Evolutionary conservation across 2,888 invertebrate species (phyloP).

Genomic region (Dryadula phaetusa): DNA sequence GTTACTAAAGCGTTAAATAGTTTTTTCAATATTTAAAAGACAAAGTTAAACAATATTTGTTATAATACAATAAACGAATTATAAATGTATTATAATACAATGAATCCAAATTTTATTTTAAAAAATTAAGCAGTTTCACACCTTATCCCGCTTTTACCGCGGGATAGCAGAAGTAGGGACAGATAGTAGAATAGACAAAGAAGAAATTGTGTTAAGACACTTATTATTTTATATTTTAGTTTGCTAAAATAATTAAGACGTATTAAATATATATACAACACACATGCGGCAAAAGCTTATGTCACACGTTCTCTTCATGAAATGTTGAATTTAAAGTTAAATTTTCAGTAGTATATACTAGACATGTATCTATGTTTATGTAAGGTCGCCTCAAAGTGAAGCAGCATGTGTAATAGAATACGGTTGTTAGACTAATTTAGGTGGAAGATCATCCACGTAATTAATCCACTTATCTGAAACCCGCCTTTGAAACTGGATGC

Average conservation of each 20-base stretch:
- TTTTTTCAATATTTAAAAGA: conserved; percentile 3
- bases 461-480: conserved; percentile 77
- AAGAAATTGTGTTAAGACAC: no score
- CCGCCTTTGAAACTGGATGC: conserved; percentile 71
- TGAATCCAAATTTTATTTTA: no score
- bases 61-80: no score
- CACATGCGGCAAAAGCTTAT: no score
- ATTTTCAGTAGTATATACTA: conserved; percentile 19
- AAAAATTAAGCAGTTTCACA: no score
- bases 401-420: conserved; percentile 59
- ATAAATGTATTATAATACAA: no score
- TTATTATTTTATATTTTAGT: no score
- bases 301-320: neutral
- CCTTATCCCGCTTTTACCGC: no score
- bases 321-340: neutral
- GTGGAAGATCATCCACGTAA: conserved; percentile 75
- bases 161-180: no score
- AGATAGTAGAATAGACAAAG: no score
- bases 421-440: conserved; percentile 74
- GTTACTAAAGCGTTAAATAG: conserved; percentile 16
- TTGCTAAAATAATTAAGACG: no score
- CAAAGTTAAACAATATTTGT: neutral
- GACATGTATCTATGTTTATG: neutral
- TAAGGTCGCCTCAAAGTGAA: conserved; percentile 38
- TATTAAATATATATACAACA: no score